Evolutionary conservation across 2,113 vertebrate genomes (phyloP), one percentile per base, ranked within the genome.

Genomic region (Cynocephalus volans): DNA sequence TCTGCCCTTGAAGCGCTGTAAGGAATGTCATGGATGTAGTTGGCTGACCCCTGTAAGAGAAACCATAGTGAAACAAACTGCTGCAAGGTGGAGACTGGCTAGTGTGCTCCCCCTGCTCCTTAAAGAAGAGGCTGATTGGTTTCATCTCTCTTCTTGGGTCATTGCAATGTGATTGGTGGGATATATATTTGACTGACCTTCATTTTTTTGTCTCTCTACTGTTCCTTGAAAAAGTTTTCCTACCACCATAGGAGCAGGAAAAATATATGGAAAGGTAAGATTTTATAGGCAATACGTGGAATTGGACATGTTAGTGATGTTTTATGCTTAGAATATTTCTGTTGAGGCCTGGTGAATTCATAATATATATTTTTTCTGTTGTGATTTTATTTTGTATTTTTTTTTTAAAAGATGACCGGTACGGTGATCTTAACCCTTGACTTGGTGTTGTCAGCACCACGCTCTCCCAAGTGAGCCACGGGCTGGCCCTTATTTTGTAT

Each of bases 401-500:
- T n/a, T n/a, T n/a, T n/a, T n/a, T n/a, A n/a, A n/a, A n/a, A n/a
- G n/a, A n/a, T n/a, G n/a, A n/a, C n/a, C n/a, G n/a, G n/a, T n/a
- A n/a, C n/a, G n/a, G n/a, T n/a, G n/a, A n/a, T n/a, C n/a, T n/a
- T n/a, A n/a, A n/a, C n/a, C n/a, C n/a, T n/a, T n/a, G n/a, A n/a
- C n/a, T n/a, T n/a, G n/a, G n/a, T n/a, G n/a, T n/a, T n/a, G n/a
- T n/a, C n/a, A n/a, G n/a, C n/a, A n/a, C n/a, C n/a, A n/a, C n/a
- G n/a, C n/a, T n/a, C n/a, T n/a, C n/a, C n/a, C n/a, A n/a, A n/a
- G n/a, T n/a, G n/a, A n/a, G n/a, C n/a, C n/a, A n/a, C n/a, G n/a
- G n/a, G n/a, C n/a, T n/a, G n/a, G n/a, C n/a, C 23, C 83, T 93
- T 91, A 84, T 91, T 95, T 94, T 91, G 5, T 70, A 86, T 93